Evolutionary conservation across 1,140 invertebrate genomes (phyloP).

Genomic region (Lerema accius): DNA sequence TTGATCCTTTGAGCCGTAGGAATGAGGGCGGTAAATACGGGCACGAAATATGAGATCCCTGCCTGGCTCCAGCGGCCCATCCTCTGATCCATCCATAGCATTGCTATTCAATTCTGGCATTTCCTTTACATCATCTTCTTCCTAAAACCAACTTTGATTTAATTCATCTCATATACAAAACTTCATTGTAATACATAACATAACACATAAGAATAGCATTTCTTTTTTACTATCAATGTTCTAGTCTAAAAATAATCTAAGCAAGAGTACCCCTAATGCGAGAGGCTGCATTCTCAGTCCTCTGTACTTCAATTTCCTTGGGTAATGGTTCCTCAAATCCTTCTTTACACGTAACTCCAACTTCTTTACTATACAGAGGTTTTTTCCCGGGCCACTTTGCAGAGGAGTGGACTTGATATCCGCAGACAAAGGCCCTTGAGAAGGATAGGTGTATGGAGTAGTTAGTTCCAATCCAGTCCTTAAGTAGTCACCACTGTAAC

Average conservation of each 20-base stretch:
- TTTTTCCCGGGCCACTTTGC: slow-evolving; percentile 9
- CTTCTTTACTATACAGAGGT: slow-evolving; percentile 55
- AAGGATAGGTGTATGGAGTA: slow-evolving; percentile 47
- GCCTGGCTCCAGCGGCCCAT: slow-evolving; percentile 54
- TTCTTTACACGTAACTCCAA: slow-evolving; percentile 44
- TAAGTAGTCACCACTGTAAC: slow-evolving; percentile 60
- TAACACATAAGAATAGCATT: too few relatives aligned
- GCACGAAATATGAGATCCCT: slow-evolving; percentile 61
- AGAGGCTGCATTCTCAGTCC: slow-evolving; percentile 53
- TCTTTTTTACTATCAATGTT: too few relatives aligned
- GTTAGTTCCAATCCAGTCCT: slow-evolving; percentile 55
- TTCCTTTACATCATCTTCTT: not conserved
- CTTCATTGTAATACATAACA: too few relatives aligned
- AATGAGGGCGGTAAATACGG: slow-evolving; percentile 60
- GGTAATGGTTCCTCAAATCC: slow-evolving; percentile 45
- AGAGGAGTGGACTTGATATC: slow-evolving; percentile 27
- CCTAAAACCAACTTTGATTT: not conserved
- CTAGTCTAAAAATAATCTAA: too few relatives aligned
- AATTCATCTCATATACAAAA: too few relatives aligned
- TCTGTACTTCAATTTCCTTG: slow-evolving; percentile 61
- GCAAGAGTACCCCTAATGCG: slow-evolving; percentile 37
- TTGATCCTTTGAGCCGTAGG: slow-evolving; percentile 38
- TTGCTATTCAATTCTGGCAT: slow-evolving; percentile 29
- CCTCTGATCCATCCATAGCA: slow-evolving; percentile 26
- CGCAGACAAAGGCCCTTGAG: slow-evolving; percentile 33